Base-by-base conservation (phyloP, 1,140 invertebrate species). In the Heliconius hewitsoni region DNA sequence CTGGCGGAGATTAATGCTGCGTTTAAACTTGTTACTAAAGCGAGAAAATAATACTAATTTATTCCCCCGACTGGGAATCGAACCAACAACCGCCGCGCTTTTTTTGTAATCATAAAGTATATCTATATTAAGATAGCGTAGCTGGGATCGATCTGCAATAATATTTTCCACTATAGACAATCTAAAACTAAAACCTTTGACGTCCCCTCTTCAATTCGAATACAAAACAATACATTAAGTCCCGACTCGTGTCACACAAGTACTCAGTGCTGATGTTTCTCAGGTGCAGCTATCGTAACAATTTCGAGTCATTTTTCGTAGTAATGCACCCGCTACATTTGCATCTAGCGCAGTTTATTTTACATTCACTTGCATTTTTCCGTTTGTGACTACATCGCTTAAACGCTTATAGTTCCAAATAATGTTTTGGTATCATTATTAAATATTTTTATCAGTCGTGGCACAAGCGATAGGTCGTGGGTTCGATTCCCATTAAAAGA, bases 251-350 rank as follows among this genome's bases (percentile, higher is more conserved):
- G 52, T 73, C 57, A 70, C 74, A 50, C 39, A 79, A 75, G 66
- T 55, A 74, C 37, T 66, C 23, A 37, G 27, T 75, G 8, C 55
- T 52, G 70, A 72, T 76, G 74, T 78, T 82, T 81, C 85, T 80
- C 90, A 91, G 86, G 85, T 91, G 77, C 13, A 16, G 42, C 11
- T 85, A 87, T 87, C 83, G 76, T 82, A 34, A 76, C 87, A 90
- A 91, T 90, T 90, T 90, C 34, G 71, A 83, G 84, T 90, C 83
- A 86, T 88, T 90, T 87, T 83, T 86, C 82, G 82, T 85, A 90
- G 85, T 89, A 91, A 89, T 88, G 85, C 84, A 86, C 76, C 81
- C 42, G 85, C 84, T 87, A 85, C 87, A 89, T 93, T 93, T 91
- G 74, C 85, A 87, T 84, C 80, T 84, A 80, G 80, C 57, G 87